Evolutionary conservation across 2,113 vertebrate species (phyloP).

Genomic region (Apistogramma diplotaenia): DNA sequence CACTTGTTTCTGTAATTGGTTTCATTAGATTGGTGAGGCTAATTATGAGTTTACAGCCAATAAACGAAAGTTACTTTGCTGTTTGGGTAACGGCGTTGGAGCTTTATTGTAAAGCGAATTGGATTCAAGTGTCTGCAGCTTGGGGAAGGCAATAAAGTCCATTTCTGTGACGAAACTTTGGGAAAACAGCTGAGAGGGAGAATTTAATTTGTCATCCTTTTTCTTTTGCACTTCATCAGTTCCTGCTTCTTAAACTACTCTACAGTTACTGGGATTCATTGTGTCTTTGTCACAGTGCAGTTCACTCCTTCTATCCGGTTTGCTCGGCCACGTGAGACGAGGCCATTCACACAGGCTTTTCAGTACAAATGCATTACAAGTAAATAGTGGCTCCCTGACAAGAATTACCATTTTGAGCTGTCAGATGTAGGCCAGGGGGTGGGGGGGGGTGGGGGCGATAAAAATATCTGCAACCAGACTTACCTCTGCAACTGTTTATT

Average conservation of each 20-base stretch:
- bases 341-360: background rate
- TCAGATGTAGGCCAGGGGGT: slow-evolving; percentile 45
- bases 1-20: slow-evolving; percentile 20
- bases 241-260: background rate
- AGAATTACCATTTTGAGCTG: slow-evolving; percentile 16
- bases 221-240: background rate
- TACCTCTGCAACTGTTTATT: slow-evolving; percentile 38
- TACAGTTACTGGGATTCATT: background rate
- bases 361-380: slow-evolving; percentile 1
- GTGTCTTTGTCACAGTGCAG: background rate
- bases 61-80: slow-evolving; percentile 1
- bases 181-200: background rate
- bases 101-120: background rate
- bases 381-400: slow-evolving; percentile 30
- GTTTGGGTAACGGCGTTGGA: background rate
- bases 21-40: slow-evolving; percentile 4
- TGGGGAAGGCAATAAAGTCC: background rate
- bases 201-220: background rate
- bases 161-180: background rate
- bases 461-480: slow-evolving; percentile 40
- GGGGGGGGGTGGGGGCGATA: no score
- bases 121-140: background rate
- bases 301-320: background rate
- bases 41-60: slow-evolving; percentile 11
- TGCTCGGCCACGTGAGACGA: background rate